Evolutionary conservation across 1,140 invertebrate genomes (phyloP).

Genomic region (Drosophila kohkoa): DNA sequence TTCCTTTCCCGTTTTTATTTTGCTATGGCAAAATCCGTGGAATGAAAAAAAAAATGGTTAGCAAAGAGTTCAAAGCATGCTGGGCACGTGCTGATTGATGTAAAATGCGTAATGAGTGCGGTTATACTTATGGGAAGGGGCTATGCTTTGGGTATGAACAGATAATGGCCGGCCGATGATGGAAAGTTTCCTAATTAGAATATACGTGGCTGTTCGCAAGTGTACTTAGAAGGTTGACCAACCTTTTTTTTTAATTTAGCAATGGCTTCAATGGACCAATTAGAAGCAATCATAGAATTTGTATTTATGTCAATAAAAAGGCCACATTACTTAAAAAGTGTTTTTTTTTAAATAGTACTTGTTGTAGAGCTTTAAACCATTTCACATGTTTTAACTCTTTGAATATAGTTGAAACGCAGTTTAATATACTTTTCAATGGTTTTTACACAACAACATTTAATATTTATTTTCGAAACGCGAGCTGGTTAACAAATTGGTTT

Average conservation of each 20-base stretch:
- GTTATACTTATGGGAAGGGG: conserved; percentile 48
- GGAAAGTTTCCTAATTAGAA: conserved; percentile 75
- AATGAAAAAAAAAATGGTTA: conserved; percentile 27
- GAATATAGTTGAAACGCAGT: no score
- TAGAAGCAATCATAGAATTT: conserved; percentile 30
- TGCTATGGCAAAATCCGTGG: conserved; percentile 5
- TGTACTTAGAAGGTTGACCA: conserved; percentile 24
- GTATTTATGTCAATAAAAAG: conserved; percentile 18
- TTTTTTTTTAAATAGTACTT: not conserved
- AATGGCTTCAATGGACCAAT: conserved; percentile 32
- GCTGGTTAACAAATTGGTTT: no score
- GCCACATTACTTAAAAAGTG: not conserved
- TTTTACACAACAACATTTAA: no score
- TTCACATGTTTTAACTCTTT: no score
- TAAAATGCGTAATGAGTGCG: conserved; percentile 80
- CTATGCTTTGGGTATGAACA: conserved; percentile 44
- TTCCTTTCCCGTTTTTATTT: conserved; percentile 23
- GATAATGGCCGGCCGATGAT: conserved; percentile 54
- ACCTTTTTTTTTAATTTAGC: not conserved
- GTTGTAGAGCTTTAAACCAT: no score
- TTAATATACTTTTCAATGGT: no score
- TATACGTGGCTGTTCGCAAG: conserved; percentile 50
- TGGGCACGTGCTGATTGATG: conserved; percentile 81
- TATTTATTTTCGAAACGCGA: no score
- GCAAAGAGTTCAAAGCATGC: conserved; percentile 72